Evolutionary conservation across 2,113 vertebrate species (phyloP).

Genomic region (Cinclus cinclus): DNA sequence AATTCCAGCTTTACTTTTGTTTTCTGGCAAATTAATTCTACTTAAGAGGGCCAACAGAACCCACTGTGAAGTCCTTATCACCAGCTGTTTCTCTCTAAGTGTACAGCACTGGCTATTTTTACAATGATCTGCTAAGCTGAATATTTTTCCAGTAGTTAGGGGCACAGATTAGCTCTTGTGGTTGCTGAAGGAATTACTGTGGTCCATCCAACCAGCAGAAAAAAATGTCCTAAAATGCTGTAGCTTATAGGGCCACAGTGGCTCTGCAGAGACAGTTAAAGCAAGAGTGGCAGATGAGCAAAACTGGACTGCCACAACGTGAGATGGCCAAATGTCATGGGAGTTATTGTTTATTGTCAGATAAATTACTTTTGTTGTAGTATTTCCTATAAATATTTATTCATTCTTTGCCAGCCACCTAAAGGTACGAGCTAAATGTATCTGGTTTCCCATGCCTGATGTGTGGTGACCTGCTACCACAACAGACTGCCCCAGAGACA

Average conservation of each 20-base stretch:
- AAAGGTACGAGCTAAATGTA: not conserved
- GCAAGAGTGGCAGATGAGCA: not conserved
- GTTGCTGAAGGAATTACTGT: not conserved
- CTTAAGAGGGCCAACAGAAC: not conserved
- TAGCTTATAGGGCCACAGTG: not conserved
- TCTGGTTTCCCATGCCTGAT: not conserved
- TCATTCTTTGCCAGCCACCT: not conserved
- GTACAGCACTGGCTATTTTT: not conserved
- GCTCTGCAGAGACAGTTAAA: not conserved
- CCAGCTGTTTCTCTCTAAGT: not conserved
- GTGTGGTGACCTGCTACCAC: not conserved
- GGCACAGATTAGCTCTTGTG: not conserved
- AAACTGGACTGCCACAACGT: not conserved
- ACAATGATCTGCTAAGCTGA: not conserved
- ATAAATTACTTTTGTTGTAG: not conserved
- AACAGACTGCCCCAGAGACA: not conserved
- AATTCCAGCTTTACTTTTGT: not conserved
- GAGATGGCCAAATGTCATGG: not conserved
- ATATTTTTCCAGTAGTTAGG: not conserved
- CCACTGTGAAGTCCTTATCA: not conserved
- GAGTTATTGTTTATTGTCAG: not conserved
- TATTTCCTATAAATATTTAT: slow-evolving; percentile 31
- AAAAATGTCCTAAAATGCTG: not conserved
- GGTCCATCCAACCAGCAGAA: not conserved
- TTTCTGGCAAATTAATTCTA: not conserved